These are phyloP conservation scores for Danio kyathit DNA, from an alignment of 2,797 vertebrate species.

Conservation along the genomic window DNA sequence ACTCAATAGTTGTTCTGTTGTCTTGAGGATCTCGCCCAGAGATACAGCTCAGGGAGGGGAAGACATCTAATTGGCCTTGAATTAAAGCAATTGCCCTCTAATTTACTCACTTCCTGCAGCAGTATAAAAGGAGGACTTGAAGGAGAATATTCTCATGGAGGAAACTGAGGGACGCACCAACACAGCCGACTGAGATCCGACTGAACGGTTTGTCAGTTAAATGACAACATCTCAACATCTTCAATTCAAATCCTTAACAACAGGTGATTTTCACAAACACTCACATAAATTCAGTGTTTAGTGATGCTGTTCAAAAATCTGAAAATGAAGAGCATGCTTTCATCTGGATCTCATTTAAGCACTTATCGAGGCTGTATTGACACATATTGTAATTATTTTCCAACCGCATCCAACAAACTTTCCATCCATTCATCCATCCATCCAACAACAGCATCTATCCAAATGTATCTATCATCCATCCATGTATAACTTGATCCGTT, in stretches of 20 bases:
- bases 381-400: too few relatives aligned
- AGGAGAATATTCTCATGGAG: slow-evolving; percentile 54
- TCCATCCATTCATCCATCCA: too few relatives aligned
- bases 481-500: too few relatives aligned
- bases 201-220: slow-evolving; percentile 1
- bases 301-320: not conserved
- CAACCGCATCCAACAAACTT: too few relatives aligned
- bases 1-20: slow-evolving; percentile 58
- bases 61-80: slow-evolving; percentile 77
- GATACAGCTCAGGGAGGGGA: slow-evolving; percentile 67
- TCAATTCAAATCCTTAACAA: not conserved
- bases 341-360: not conserved
- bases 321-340: not conserved
- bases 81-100: slow-evolving; percentile 77
- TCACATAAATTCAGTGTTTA: not conserved
- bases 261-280: not conserved
- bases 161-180: slow-evolving; percentile 65
- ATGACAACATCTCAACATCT: not conserved
- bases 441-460: too few relatives aligned
- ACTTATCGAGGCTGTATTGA: too few relatives aligned
- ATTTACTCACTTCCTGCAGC: slow-evolving; percentile 76
- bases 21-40: slow-evolving; percentile 51
- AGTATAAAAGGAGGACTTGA: slow-evolving; percentile 62
- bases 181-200: slow-evolving; percentile 34
- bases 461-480: too few relatives aligned